A percentile compares a stretch with the other conserved stretches of the same genome.
These are phyloP conservation scores for Drosophila hydei DNA, from an alignment of 1,140 invertebrate genomes.

Conservation along the genomic window DNA sequence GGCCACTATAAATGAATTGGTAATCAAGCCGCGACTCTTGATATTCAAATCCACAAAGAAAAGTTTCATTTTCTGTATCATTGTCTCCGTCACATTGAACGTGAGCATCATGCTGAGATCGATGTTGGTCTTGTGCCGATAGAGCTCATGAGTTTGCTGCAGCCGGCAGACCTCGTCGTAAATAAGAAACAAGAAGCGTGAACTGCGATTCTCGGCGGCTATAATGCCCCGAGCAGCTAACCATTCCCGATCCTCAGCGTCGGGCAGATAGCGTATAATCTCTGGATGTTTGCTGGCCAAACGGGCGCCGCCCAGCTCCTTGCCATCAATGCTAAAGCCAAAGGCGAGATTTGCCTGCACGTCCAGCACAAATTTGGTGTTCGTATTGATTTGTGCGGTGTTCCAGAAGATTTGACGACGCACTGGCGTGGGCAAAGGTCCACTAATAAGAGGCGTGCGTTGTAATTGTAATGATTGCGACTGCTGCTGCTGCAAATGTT, in stretches of 20 bases:
- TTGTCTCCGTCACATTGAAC: slow-evolving; percentile 74
- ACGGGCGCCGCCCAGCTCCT: slow-evolving; percentile 57
- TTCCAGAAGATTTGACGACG: slow-evolving; percentile 83
- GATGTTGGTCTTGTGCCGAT: slow-evolving; percentile 67
- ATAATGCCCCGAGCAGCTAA: slow-evolving; percentile 73
- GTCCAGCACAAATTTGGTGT: slow-evolving; percentile 79
- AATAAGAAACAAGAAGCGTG: slow-evolving; percentile 78
- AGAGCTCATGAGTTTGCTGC: slow-evolving; percentile 70
- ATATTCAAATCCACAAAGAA: slow-evolving; percentile 82
- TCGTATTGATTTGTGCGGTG: slow-evolving; percentile 74
- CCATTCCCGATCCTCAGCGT: slow-evolving; percentile 80
- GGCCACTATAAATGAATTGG: slow-evolving; percentile 72
- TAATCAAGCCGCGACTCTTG: slow-evolving; percentile 80
- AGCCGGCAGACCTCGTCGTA: slow-evolving; percentile 76
- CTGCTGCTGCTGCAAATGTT: slow-evolving; percentile 6
- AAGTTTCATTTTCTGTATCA: slow-evolving; percentile 81
- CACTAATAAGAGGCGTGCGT: slow-evolving; percentile 50
- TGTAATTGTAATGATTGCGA: slow-evolving; percentile 25
- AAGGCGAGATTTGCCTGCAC: slow-evolving; percentile 82
- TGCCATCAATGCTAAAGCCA: slow-evolving; percentile 77
- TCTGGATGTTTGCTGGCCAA: slow-evolving; percentile 82
- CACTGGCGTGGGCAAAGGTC: slow-evolving; percentile 59
- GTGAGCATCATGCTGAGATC: slow-evolving; percentile 74
- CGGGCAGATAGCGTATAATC: slow-evolving; percentile 79
- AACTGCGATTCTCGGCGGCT: slow-evolving; percentile 69